Evolutionary conservation across 2,113 vertebrate genomes (phyloP), one percentile per base, ranked within the genome.

Genomic region (Oreocharis arfaki): DNA sequence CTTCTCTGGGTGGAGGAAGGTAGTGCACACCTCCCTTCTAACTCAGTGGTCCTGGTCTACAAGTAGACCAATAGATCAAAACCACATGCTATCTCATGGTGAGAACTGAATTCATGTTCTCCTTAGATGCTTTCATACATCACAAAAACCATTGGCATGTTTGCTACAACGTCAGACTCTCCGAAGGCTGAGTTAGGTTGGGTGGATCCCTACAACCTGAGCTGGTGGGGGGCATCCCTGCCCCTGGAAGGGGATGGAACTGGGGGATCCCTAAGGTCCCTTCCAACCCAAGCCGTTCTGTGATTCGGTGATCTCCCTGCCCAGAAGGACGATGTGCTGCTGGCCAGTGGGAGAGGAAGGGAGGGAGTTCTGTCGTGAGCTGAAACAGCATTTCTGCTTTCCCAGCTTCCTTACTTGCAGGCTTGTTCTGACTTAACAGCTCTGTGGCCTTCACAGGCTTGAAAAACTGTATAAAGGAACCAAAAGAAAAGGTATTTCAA

Each of bases 401-500:
- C 68, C 55, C 86, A 75, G 5, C 53, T 89, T 92, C 65, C 65
- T 79, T 46, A 41, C 61, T 78, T n/a, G 46, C 52, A 44, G 79
- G 21, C 49, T 91, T 94, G 60, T 65, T 95, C 87, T 84, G 71
- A 74, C 78, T 95, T 77, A 57, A 23, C 59, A 87, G 24, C 76
- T 90, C 67, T 26, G 57, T 52, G 86, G 87, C 74, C 82, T 90
- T 94, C 93, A 28, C 23, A 39, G 60, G 27, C 85, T 91, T 52
- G 70, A 63, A 82, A 92, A 90, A 70, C 70, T 33, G n/a, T 64
- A 68, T 87, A 87, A 91, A 93, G 61, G 32, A 78, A 79, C 79
- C 21, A 19, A 71, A 94, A 95, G 83, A 95, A 94, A 96, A 95
- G 93, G 65, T 93, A 93, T 92, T 95, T 96, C 65, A 91, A 94